These are phyloP conservation scores for Mythimna impura DNA, from an alignment of 2,888 invertebrate genomes.

Conservation along the genomic window DNA sequence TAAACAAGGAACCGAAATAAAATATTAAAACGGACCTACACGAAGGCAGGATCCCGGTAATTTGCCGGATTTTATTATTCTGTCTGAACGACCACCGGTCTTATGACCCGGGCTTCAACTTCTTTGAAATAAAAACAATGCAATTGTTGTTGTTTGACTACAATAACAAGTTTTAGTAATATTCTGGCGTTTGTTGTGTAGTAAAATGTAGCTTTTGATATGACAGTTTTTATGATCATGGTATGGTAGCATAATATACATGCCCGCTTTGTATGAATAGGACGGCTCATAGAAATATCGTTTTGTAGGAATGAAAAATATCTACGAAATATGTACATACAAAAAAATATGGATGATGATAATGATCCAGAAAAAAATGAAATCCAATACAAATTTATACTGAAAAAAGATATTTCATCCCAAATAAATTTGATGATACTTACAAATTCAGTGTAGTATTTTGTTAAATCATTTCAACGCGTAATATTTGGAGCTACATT, in stretches of 20 bases:
- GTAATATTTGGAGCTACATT: neutral
- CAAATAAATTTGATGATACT: neutral
- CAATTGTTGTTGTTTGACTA: constrained; percentile 31
- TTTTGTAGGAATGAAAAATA: too few relatives aligned
- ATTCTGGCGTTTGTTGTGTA: constrained; percentile 1
- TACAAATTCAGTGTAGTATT: neutral
- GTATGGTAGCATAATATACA: neutral
- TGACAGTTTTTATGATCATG: neutral
- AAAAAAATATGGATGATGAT: too few relatives aligned
- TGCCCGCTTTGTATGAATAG: neutral
- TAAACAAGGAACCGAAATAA: constrained; percentile 48
- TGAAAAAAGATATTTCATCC: too few relatives aligned
- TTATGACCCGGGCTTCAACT: constrained; percentile 21
- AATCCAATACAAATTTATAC: too few relatives aligned
- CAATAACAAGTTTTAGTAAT: constrained; percentile 20
- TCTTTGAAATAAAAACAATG: constrained; percentile 45
- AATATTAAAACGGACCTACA: constrained; percentile 50
- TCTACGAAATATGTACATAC: too few relatives aligned
- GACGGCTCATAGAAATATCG: too few relatives aligned
- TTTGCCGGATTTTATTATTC: constrained; percentile 58
- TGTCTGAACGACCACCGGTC: constrained; percentile 46
- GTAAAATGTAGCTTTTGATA: constrained; percentile 1
- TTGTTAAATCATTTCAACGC: neutral
- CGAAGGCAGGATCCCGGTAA: constrained; percentile 32
- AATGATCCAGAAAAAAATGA: too few relatives aligned